These are phyloP conservation scores for Camelus bactrianus DNA, from an alignment of 2,113 vertebrate species.

Conservation along the genomic window DNA sequence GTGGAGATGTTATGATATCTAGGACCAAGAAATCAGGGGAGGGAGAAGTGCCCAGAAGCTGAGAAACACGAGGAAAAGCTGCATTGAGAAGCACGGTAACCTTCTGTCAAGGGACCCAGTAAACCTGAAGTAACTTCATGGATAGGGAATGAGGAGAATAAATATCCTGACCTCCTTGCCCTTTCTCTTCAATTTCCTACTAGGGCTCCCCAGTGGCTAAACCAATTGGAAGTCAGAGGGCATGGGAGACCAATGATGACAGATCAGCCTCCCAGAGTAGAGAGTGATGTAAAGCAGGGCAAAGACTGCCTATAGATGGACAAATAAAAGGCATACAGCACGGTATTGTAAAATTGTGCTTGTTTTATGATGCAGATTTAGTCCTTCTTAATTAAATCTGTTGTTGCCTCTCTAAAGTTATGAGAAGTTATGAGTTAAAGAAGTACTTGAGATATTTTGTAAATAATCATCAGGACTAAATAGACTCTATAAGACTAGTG, in stretches of 20 bases:
- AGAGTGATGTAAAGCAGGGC: background rate
- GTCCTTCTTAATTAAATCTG: background rate
- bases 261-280: background rate
- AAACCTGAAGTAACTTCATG: background rate
- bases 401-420: background rate
- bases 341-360: background rate
- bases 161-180: background rate
- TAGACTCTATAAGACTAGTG: background rate
- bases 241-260: background rate
- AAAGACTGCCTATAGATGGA: background rate
- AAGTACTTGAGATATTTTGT: background rate
- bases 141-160: constrained; percentile 23
- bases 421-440: background rate
- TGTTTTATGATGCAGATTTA: background rate
- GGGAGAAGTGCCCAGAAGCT: background rate
- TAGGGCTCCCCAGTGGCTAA: background rate
- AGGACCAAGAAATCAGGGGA: background rate
- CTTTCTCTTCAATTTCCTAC: background rate
- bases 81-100: background rate
- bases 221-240: constrained; percentile 30
- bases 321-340: background rate
- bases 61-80: constrained; percentile 5
- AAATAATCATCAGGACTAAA: background rate
- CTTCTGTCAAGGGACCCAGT: constrained; percentile 30
- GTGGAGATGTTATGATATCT: background rate